Evolutionary conservation across 2,113 vertebrate species (phyloP).

Genomic region (Tragelaphus buxtoni): DNA sequence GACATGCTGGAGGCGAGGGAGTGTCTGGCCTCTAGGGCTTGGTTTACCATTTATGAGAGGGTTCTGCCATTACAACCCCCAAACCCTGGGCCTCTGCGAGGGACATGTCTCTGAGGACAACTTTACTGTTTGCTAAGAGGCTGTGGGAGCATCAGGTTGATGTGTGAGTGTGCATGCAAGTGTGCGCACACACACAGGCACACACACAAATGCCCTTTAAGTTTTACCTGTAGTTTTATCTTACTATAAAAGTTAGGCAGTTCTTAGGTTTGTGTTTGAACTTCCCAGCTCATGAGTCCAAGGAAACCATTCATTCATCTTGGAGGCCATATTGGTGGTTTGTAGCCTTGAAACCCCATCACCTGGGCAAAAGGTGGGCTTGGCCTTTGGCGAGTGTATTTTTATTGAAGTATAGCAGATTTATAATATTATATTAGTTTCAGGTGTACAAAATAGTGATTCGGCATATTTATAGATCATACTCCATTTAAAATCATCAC

Average conservation of each 20-base stretch:
- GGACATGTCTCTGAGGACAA: neutral
- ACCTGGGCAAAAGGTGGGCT: neutral
- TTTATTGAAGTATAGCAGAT: neutral
- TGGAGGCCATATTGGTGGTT: neutral
- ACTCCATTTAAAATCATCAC: neutral
- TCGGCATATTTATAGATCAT: neutral
- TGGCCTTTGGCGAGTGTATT: neutral
- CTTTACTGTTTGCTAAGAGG: neutral
- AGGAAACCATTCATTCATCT: neutral
- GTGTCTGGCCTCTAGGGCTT: fast-evolving
- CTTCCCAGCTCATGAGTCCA: neutral
- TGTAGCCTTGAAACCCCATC: neutral
- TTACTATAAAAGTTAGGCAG: neutral
- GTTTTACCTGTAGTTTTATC: neutral
- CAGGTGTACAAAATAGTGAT: neutral
- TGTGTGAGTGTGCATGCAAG: neutral
- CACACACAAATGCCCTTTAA: neutral
- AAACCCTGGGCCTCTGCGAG: neutral
- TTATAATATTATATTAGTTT: neutral
- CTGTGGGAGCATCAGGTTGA: too few relatives aligned
- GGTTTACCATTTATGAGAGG: neutral
- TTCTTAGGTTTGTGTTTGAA: neutral
- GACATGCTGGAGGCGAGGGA: fast-evolving
- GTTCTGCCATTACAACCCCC: neutral
- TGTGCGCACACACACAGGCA: neutral